Base-by-base conservation (phyloP, 2,797 vertebrate genomes). In the Leptatherina wallacei region DNA sequence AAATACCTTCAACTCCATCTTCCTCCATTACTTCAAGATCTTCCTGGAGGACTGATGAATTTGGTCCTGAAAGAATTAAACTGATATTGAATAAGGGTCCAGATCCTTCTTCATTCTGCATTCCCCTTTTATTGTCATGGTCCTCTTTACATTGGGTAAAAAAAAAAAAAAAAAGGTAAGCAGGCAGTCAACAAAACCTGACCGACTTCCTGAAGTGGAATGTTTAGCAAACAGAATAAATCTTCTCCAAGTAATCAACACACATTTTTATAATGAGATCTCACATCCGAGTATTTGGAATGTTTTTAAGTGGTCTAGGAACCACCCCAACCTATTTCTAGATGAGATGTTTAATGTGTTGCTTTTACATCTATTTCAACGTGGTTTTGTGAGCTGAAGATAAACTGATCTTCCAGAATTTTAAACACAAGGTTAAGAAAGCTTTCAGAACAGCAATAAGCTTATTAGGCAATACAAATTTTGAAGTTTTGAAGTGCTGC, bases 81-180 rank as follows among this genome's bases (percentile, higher is more conserved):
- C 4, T 0, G 30, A 74, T 33, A 63, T 66, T 38, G 78, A 85
- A 86, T 65, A 56, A 83, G 4, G 14, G 44, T 13, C 6, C 6
- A 29, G 10, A 60, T 67, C 27, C 5, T 11, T 22, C 8, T 67
- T 44, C 24, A 22, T 59, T 87, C 77, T 86, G 86, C 85, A 91
- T 89, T 89, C 81, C 66, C 82, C 69, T 77, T 92, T 93, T 88
- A 91, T 89, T 91, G 65, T 80, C 40, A 75, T 75, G 36, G 42
- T 84, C 65, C 69, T 84, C 70, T 86, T 87, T 88, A 91, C 85
- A 89, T 61, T 42, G 40, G 51, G 73, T 86, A 84, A 62, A 61
- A 20, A 85, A 84, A 80, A 59, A 77, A n/a, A 5, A 52, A 64
- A 61, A 13, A 85, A 83, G 80, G 58, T 77, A 20, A 5, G 52